Conservation (phyloP, 2,113 vertebrate genomes). For the Psettodes erumei region DNA sequence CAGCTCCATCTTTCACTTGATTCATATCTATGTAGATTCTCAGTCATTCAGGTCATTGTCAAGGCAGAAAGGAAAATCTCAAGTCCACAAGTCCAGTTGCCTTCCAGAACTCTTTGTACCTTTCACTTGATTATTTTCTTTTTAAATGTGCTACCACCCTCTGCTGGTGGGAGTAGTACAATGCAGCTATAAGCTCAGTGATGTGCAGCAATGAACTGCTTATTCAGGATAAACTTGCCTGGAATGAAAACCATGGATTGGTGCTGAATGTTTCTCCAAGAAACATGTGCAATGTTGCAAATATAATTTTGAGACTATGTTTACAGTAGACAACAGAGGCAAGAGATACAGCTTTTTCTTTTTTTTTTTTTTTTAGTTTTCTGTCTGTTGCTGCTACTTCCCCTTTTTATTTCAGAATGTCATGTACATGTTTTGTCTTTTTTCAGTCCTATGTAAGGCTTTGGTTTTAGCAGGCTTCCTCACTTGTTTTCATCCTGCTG, state of each 20-base stretch:
- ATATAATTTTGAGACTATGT: background rate
- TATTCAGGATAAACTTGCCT: background rate
- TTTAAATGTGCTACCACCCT: slow-evolving; percentile 32
- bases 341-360: too few relatives aligned
- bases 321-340: background rate
- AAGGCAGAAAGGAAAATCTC: too few relatives aligned
- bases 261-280: background rate
- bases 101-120: background rate
- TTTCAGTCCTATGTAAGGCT: background rate
- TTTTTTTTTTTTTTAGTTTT: accelerated
- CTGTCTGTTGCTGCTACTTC: background rate
- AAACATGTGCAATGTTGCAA: background rate
- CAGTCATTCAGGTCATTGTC: too few relatives aligned
- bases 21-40: too few relatives aligned
- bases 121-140: background rate
- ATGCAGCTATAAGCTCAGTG: slow-evolving; percentile 4
- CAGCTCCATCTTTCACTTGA: too few relatives aligned
- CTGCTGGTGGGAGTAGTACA: slow-evolving; percentile 25
- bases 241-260: background rate
- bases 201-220: background rate
- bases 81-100: too few relatives aligned
- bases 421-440: slow-evolving; percentile 25
- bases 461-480: background rate
- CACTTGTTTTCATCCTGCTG: background rate
- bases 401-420: background rate